Base-by-base conservation (phyloP, 2,113 vertebrate genomes). In the Corapipo altera region DNA sequence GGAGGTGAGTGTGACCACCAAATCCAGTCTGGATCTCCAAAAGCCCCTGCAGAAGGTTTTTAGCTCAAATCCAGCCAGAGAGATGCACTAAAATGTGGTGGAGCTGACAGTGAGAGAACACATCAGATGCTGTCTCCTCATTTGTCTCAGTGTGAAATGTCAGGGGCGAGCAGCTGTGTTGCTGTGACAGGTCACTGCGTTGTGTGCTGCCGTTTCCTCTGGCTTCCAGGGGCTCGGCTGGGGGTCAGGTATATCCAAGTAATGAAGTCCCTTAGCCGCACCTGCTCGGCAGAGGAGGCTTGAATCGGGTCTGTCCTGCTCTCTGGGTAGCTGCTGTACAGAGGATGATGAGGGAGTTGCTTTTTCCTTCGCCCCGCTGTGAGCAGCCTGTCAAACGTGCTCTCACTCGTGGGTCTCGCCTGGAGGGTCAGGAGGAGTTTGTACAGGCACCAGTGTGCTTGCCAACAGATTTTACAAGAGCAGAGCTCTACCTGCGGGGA, bases 391-490 rank as follows among this genome's bases (percentile, higher is more conserved):
- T 5, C 46, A 32, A 2, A 28, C 5, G 23, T 0, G 9, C n/a
- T 73, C 35, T 26, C 66, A 5, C 0, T 0, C 1, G 1, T 21
- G 6, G 15, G 23, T 51, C 61, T 85, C 1, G 0, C n/a, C 18
- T 2, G 12, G 66, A 73, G 71, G 33, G 20, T 11, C 75, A 16
- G 33, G 27, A 74, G 73, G 41, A 62, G 49, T 5, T 62, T 0
- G 2, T 46, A 4, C 64, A 33, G 69, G 23, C 0, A 3, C 24
- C 5, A 9, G 15, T 9, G n/a, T 2, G 2, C 57, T 62, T 22
- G 78, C 54, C 52, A 27, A 26, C 43, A 44, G 35, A 5, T 37
- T 71, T 24, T n/a, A 44, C 52, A 41, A 23, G 76, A 57, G 76
- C 77, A 49, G 91, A 82, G 49, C 80, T 85, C 22, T 95, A 73